A percentile compares a stretch with the other conserved stretches of the same genome.
Conservation (phyloP, 92 coral and sea anemone genomes). For the Heliopora coerulea region DNA sequence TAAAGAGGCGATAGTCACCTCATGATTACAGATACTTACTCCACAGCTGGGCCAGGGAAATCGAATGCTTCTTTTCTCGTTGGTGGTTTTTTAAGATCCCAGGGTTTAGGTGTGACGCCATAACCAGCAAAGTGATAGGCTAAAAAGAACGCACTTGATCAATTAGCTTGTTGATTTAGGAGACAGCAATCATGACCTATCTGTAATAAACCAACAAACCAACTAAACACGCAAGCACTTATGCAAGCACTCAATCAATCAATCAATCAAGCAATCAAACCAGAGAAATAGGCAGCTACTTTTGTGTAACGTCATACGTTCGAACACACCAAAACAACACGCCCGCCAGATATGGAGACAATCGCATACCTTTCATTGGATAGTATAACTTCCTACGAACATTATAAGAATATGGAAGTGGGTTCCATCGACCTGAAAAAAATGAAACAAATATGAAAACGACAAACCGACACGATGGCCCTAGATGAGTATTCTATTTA, state of each 20-base stretch:
- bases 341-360: too few relatives aligned
- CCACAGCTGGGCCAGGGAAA: slow-evolving; percentile 57
- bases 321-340: too few relatives aligned
- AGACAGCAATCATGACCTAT: not conserved
- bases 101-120: slow-evolving; percentile 73
- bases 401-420: slow-evolving; percentile 71
- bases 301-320: too few relatives aligned
- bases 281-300: too few relatives aligned
- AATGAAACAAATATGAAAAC: not conserved
- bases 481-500: too few relatives aligned
- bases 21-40: too few relatives aligned
- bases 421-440: slow-evolving; percentile 61
- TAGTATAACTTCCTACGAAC: slow-evolving; percentile 57
- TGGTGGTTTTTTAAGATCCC: slow-evolving; percentile 67
- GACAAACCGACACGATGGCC: too few relatives aligned
- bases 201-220: not conserved
- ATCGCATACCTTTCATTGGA: slow-evolving; percentile 75
- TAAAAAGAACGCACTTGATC: not conserved
- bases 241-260: too few relatives aligned
- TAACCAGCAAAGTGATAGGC: slow-evolving; percentile 59
- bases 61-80: slow-evolving; percentile 64
- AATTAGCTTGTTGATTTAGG: not conserved
- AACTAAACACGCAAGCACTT: too few relatives aligned
- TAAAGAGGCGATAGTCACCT: too few relatives aligned
- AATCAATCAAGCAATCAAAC: too few relatives aligned